Conservation (phyloP, 2,888 invertebrate genomes). For the Drosophila mayaguana region DNA sequence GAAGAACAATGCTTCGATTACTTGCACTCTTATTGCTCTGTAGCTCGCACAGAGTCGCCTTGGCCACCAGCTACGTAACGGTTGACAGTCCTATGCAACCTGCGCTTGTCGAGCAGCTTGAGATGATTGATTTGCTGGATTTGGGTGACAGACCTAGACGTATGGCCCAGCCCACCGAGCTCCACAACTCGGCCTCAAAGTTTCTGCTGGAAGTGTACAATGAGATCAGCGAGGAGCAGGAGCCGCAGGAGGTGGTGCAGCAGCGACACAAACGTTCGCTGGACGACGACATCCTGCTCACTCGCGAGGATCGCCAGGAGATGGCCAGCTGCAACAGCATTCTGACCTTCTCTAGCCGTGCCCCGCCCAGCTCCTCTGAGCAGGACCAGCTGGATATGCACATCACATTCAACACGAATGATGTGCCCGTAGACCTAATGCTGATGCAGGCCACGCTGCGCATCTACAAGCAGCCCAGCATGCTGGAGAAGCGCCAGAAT, state of each 20-base stretch:
- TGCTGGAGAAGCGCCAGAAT: conserved; percentile 30
- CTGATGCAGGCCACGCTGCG: conserved; percentile 93
- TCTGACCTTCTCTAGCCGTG: conserved; percentile 93
- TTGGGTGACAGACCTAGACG: conserved; percentile 91
- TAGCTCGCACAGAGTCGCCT: neutral
- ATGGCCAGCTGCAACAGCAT: conserved; percentile 96
- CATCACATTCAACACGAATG: conserved; percentile 95
- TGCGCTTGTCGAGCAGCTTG: conserved; percentile 62
- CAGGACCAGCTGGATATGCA: conserved; percentile 35
- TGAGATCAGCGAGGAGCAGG: conserved; percentile 87
- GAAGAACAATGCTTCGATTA: conserved; percentile 11
- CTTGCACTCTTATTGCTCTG: conserved; percentile 2
- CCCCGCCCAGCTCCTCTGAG: neutral
- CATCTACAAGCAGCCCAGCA: conserved; percentile 88
- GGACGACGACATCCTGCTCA: conserved; percentile 86
- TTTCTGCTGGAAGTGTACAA: conserved; percentile 95
- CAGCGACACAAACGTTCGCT: conserved; percentile 68
- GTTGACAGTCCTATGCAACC: conserved; percentile 33
- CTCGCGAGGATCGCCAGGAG: conserved; percentile 91
- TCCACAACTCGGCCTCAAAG: conserved; percentile 88
- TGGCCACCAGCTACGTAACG: conserved; percentile 40
- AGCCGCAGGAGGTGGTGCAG: conserved; percentile 66
- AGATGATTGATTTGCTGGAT: conserved; percentile 94
- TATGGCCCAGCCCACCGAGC: conserved; percentile 83
- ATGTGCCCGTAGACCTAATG: conserved; percentile 92